A percentile compares a stretch with the other conserved stretches of the same genome.
phyloP scores from a whole-genome alignment of 1,140 invertebrate genomes.

The Brachystomella parvula region DNA sequence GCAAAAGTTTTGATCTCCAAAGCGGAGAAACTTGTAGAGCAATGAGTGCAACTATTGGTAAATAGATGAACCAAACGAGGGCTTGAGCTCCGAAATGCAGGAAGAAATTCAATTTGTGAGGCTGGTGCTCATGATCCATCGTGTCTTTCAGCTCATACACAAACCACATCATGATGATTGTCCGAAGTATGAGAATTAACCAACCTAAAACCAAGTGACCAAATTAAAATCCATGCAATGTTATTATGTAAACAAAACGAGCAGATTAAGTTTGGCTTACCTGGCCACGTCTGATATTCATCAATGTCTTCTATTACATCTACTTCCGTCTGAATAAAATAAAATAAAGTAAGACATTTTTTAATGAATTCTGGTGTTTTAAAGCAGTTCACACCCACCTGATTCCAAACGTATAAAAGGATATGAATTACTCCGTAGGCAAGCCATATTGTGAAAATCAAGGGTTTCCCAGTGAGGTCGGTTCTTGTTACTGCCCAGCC shows the following conservation, averaged over 20 bases:
- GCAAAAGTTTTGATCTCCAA: constrained; percentile 88
- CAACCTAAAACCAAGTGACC: too few species aligned
- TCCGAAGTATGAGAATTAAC: constrained; percentile 76
- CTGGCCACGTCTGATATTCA: constrained; percentile 94
- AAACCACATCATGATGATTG: constrained; percentile 91
- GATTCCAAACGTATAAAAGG: constrained; percentile 89
- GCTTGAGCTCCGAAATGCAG: constrained; percentile 94
- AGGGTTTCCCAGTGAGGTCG: constrained; percentile 72
- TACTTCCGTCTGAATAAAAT: constrained; percentile 79
- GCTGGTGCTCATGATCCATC: constrained; percentile 81
- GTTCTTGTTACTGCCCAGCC: constrained; percentile 91
- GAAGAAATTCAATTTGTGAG: constrained; percentile 81
- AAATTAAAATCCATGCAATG: too few species aligned
- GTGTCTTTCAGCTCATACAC: constrained; percentile 82
- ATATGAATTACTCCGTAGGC: constrained; percentile 84
- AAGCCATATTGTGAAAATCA: constrained; percentile 84
- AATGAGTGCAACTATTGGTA: constrained; percentile 87
- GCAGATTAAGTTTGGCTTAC: too few species aligned
- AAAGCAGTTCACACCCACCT: constrained; percentile 54
- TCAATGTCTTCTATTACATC: constrained; percentile 93
- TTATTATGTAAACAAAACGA: too few species aligned
- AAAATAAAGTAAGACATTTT: constrained; percentile 36
- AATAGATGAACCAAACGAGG: constrained; percentile 95
- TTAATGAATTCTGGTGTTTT: constrained; percentile 2
- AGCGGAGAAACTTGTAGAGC: constrained; percentile 84